Evolutionary conservation across 2,113 vertebrate species (phyloP).

Genomic region (Actinemys pallida): DNA sequence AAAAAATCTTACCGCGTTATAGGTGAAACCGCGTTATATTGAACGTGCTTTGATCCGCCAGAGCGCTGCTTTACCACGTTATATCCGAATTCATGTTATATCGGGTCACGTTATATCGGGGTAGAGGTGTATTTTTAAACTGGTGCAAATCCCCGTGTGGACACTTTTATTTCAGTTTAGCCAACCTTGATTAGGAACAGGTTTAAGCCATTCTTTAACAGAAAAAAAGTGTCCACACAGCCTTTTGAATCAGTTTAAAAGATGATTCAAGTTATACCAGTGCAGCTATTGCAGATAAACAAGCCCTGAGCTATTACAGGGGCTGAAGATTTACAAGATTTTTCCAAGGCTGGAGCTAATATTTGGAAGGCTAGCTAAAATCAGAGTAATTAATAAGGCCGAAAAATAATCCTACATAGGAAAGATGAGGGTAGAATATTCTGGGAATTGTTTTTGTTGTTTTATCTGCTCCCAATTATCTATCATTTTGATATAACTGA

Average conservation of each 20-base stretch:
- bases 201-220: fast-evolving
- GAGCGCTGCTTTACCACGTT: too few relatives aligned
- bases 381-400: not conserved
- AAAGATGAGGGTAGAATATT: not conserved
- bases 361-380: not conserved
- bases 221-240: not conserved
- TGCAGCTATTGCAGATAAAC: not conserved
- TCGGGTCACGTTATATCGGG: too few relatives aligned
- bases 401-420: not conserved
- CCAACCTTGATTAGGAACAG: not conserved
- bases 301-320: not conserved
- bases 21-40: too few relatives aligned
- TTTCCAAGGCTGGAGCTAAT: not conserved
- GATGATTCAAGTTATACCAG: not conserved
- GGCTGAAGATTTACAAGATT: not conserved
- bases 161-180: fast-evolving
- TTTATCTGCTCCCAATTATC: not conserved
- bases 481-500: not conserved
- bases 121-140: not conserved
- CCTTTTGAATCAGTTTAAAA: not conserved
- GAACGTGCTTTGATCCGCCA: too few relatives aligned
- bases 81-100: too few relatives aligned
- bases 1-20: too few relatives aligned
- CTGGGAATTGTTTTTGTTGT: not conserved
- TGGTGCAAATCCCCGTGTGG: not conserved